phyloP scores from a whole-genome alignment of 2,797 vertebrate genomes.

The Crypturellus tataupa region DNA sequence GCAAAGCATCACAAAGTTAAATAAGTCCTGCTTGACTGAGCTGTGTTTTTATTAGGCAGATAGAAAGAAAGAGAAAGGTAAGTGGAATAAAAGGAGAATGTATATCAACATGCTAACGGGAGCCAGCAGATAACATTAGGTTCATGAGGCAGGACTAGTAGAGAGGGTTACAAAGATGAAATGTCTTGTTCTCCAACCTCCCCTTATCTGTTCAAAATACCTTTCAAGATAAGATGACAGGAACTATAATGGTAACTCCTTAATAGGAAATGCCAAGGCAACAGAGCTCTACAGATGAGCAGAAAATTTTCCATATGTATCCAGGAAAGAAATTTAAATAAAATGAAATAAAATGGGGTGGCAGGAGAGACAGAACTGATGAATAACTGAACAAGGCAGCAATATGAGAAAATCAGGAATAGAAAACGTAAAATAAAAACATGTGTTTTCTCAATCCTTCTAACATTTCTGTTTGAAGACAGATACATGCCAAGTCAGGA shows the following conservation, averaged over 20 bases:
- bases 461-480: not conserved
- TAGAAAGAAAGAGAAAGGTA: not conserved
- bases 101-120: not conserved
- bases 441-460: not conserved
- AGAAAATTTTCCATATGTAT: not conserved
- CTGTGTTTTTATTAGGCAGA: not conserved
- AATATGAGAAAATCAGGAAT: not conserved
- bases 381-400: not conserved
- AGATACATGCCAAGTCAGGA: fast-evolving
- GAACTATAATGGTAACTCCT: not conserved
- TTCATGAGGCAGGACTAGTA: not conserved
- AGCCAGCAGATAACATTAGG: slow-evolving; percentile 12
- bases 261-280: not conserved
- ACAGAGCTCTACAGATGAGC: not conserved
- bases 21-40: not conserved
- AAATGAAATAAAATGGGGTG: not conserved
- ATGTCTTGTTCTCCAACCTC: not conserved
- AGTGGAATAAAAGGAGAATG: not conserved
- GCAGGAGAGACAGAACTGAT: not conserved
- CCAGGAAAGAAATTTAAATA: not conserved
- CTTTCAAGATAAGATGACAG: slow-evolving; percentile 14
- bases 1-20: slow-evolving; percentile 24
- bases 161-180: not conserved
- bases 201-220: not conserved
- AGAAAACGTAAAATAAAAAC: not conserved